Conservation (phyloP, 2,113 vertebrate genomes). For the Gambusia affinis region DNA sequence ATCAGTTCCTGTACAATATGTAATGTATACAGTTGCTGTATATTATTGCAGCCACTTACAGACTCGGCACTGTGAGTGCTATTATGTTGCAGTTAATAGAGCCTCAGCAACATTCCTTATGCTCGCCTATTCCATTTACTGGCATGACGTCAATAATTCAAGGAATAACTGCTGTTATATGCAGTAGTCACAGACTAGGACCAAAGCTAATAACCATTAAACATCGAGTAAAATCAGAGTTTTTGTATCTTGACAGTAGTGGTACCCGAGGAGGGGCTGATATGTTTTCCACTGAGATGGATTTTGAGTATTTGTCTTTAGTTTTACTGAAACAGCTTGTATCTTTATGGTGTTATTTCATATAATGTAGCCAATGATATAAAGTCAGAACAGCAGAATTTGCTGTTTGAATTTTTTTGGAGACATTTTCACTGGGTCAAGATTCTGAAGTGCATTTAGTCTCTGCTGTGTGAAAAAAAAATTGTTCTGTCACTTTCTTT, state of each 20-base stretch:
- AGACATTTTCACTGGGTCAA: no score
- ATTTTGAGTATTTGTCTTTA: background rate
- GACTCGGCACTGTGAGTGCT: background rate
- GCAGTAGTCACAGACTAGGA: background rate
- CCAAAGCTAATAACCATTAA: background rate
- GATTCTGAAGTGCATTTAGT: no score
- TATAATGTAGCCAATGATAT: no score
- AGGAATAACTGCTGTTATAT: background rate
- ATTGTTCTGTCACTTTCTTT: background rate
- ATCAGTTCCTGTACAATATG: constrained; percentile 8
- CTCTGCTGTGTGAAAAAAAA: background rate
- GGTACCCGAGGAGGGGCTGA: background rate
- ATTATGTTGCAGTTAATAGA: background rate
- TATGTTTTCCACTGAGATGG: background rate
- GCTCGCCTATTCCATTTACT: background rate
- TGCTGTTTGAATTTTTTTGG: background rate
- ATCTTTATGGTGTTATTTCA: no score
- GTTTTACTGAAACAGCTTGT: background rate
- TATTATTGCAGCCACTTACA: background rate
- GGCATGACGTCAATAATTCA: background rate
- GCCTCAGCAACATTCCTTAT: background rate
- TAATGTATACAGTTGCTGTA: background rate
- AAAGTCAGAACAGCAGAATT: background rate
- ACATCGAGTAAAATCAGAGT: background rate
- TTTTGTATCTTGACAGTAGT: background rate